These are phyloP conservation scores for Cottus gobio DNA, from an alignment of 2,113 vertebrate genomes.

Conservation along the genomic window DNA sequence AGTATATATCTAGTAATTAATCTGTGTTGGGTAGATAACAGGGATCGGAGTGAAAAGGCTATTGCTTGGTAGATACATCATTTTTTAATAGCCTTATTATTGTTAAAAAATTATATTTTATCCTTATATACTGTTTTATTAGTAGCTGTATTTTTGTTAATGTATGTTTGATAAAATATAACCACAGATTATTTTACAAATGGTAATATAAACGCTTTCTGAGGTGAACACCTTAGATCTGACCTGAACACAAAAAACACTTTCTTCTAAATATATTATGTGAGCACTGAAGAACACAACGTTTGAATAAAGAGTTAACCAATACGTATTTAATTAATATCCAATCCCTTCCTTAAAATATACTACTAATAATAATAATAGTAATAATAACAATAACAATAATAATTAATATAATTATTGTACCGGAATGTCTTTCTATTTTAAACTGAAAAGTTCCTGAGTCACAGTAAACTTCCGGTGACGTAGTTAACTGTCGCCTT, in stretches of 20 bases:
- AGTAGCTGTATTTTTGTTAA: not conserved
- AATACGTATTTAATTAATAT: not conserved
- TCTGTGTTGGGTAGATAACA: not conserved
- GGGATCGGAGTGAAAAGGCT: not conserved
- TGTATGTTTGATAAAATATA: not conserved
- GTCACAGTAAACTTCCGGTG: constrained; percentile 24
- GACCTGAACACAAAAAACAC: not conserved
- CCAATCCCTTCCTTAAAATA: not conserved
- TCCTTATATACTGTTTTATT: not conserved
- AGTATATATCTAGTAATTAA: not conserved
- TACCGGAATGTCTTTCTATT: not conserved
- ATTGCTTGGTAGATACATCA: not conserved
- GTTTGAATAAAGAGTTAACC: not conserved
- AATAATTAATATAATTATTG: not conserved
- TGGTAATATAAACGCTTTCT: not conserved
- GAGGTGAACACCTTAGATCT: not conserved
- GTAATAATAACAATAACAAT: too few species aligned
- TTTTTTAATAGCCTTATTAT: not conserved
- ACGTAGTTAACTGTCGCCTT: not conserved
- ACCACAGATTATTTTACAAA: not conserved
- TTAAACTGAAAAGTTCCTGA: constrained; percentile 1
- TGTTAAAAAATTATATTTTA: not conserved
- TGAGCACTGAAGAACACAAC: not conserved
- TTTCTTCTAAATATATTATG: not conserved
- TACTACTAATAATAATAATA: not conserved